Percentiles rank a stretch among this genome's conserved stretches.
phyloP scores from a whole-genome alignment of 2,888 invertebrate genomes.

The Scrobipalpa atriplicella region DNA sequence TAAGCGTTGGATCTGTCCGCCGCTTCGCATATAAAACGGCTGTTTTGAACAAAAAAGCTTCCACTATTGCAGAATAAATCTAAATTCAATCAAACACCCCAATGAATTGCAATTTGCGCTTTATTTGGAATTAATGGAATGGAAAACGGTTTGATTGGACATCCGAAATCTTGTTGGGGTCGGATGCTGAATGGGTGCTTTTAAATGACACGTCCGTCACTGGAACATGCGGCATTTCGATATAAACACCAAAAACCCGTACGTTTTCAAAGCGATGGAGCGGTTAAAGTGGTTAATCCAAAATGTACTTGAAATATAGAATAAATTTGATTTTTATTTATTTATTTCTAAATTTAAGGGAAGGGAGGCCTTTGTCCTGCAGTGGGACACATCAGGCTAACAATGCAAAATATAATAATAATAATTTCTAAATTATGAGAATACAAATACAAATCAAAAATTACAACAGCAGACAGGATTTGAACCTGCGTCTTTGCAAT shows the following conservation, averaged over 20 bases:
- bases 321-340: too few relatives aligned
- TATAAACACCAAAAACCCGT: background rate
- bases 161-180: conserved; percentile 34
- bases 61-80: conserved; percentile 16
- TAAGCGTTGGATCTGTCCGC: background rate
- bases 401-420: too few relatives aligned
- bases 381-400: too few relatives aligned
- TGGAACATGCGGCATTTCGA: background rate
- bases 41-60: conserved; percentile 15
- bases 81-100: conserved; percentile 21
- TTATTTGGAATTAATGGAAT: conserved; percentile 29
- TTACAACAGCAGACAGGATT: too few relatives aligned
- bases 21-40: conserved; percentile 9
- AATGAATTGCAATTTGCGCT: conserved; percentile 26
- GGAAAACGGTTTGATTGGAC: conserved; percentile 43
- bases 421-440: too few relatives aligned
- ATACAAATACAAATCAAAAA: too few relatives aligned
- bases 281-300: background rate
- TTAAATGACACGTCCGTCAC: conserved; percentile 41
- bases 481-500: too few relatives aligned
- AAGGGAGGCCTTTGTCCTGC: too few relatives aligned
- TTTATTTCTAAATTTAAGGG: too few relatives aligned
- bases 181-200: conserved; percentile 34
- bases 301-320: too few relatives aligned
- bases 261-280: background rate